Evolutionary conservation across 2,888 invertebrate genomes (phyloP), one percentile per base, ranked within the genome.

Genomic region (Atethmia centrago): DNA sequence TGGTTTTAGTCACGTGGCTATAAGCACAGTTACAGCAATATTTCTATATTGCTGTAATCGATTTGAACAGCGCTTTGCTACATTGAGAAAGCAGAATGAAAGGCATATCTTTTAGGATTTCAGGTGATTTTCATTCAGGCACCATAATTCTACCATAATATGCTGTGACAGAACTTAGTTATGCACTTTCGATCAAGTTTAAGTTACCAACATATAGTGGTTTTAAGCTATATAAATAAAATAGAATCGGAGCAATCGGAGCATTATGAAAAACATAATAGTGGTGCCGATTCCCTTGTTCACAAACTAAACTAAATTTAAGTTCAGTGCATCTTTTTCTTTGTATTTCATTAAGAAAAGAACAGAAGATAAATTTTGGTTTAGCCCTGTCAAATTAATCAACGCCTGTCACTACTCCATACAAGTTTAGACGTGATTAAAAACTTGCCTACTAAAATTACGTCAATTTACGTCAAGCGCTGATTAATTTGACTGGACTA

Each of bases 1-100:
- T 83, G 74, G 47, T 47, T 58, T 8, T 49, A 25, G 61, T 63
- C 72, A 74, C 65, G 63, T 72, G 68, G 45, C 59, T 58, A 28
- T 63, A n/a, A n/a, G n/a, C n/a, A n/a, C n/a, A n/a, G n/a, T n/a
- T n/a, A n/a, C n/a, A n/a, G n/a, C n/a, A n/a, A n/a, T n/a, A n/a
- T 47, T 25, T 10, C 1, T 62, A 49, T 40, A 63, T 55, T 51
- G 7, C 16, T 61, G 25, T 58, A 58, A 71, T 71, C 36, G 47
- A 74, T 72, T 68, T n/a, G n/a, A 71, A 64, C 56, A 69, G 40
- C 45, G 21, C 49, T 71, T 49, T 58, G n/a, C 5, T 16, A n/a
- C 28, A 31, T 31, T 49, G 10, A n/a, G 0, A 45, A 49, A 53
- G 7, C 55, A 2, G 8, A 51, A 53, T 49, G 21, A 0, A 42